Evolutionary conservation across 2,888 invertebrate species (phyloP), one percentile per base, ranked within the genome.

Genomic region (Melieria picta): DNA sequence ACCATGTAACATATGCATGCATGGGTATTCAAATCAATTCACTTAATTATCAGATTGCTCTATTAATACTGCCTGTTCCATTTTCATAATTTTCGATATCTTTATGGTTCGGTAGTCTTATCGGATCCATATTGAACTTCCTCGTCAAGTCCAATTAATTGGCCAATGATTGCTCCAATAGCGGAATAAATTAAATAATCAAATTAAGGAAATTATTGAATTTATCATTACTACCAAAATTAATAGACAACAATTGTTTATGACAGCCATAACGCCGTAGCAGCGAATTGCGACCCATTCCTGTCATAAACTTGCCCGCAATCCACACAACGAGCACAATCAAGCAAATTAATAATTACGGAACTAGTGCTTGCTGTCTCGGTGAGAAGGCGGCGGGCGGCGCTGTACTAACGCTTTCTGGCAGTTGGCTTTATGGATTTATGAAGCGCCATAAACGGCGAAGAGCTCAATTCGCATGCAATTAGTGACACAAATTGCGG

Each of bases 401-500:
- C 30, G 2, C 30, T 30, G 30, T 30, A 30, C 30, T 30, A 30
- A 30, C 30, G 30, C 30, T 30, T 30, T 30, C 30, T 30, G 30
- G 30, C 30, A 30, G 30, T 52, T 68, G 45, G 52, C 52, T 69
- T 69, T 69, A 69, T 69, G 62, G 55, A 69, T 69, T 69, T 69
- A 69, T 69, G 69, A 68, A 55, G 13, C 42, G 63, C 63, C 69
- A 63, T 69, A 69, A 64, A 70, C 60, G 45, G 58, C 58, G 58
- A 70, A 69, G 63, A 57, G 63, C 69, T n/a, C 63, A 69, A 70
- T 70, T 70, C 65, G 85, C 80, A 81, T 81, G 82, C 81, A 84
- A 84, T 85, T 84, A 84, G 84, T 84, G 83, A 83, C 84, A 85
- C 82, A 81, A 84, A 84, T 81, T 70, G 65, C 64, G 65, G 56